Conservation (phyloP, 2,888 invertebrate genomes). For the Hypsopygia costalis region DNA sequence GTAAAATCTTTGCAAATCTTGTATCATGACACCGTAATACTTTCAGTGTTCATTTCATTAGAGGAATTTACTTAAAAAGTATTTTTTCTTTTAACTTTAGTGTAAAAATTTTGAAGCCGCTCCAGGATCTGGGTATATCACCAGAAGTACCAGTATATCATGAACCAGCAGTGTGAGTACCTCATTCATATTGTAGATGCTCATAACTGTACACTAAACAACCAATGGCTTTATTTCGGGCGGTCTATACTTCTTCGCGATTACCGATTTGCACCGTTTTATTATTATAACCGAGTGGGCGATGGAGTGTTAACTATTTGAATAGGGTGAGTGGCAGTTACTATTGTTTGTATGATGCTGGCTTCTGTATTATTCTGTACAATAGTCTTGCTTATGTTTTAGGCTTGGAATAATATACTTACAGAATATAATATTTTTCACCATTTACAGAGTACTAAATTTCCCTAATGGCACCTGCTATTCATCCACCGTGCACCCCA, state of each 20-base stretch:
- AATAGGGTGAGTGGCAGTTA: slow-evolving; percentile 43
- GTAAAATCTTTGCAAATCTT: no score
- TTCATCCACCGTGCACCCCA: slow-evolving; percentile 67
- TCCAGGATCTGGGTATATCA: slow-evolving; percentile 41
- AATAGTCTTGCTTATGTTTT: background rate
- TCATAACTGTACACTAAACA: slow-evolving; percentile 6
- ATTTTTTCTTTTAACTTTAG: slow-evolving; percentile 55
- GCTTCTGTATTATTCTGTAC: slow-evolving; percentile 28
- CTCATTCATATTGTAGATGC: slow-evolving; percentile 23
- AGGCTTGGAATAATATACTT: no score
- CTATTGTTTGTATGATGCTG: slow-evolving; percentile 33
- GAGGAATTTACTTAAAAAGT: slow-evolving; percentile 27
- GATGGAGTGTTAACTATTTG: slow-evolving; percentile 1
- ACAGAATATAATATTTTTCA: no score
- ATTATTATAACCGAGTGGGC: no score
- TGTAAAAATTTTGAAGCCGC: slow-evolving; percentile 50
- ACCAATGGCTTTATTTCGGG: no score
- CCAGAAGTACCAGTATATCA: slow-evolving; percentile 45
- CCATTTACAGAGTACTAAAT: slow-evolving; percentile 36
- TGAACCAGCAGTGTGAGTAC: slow-evolving; percentile 63
- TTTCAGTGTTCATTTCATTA: slow-evolving; percentile 28
- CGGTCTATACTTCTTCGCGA: no score
- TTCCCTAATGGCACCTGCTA: slow-evolving; percentile 46
- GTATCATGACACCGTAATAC: slow-evolving; percentile 3
- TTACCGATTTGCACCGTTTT: background rate